A percentile compares a stretch with the other conserved stretches of the same genome.
Evolutionary conservation across 1,140 invertebrate species (phyloP).

Genomic region (Psix sp.): DNA sequence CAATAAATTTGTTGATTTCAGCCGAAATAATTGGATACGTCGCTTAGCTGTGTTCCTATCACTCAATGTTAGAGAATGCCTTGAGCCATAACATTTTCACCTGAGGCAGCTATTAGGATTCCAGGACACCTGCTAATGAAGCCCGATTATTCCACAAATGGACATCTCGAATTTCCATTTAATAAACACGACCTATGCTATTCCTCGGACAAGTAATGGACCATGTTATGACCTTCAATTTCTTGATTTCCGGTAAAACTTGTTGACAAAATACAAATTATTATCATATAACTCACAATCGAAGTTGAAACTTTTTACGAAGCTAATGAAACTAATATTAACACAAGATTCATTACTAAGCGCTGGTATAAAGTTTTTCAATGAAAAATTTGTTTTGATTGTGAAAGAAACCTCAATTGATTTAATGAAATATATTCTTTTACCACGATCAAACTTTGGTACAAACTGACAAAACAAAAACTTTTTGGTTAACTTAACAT

Average conservation of each 20-base stretch:
- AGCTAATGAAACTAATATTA: constrained; percentile 20
- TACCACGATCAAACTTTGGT: constrained; percentile 2
- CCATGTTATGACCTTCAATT: no score
- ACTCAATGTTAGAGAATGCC: constrained; percentile 36
- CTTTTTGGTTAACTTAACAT: constrained; percentile 30
- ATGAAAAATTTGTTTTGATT: constrained; percentile 44
- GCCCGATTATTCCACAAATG: constrained; percentile 46
- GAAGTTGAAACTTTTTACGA: no score
- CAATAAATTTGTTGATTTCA: no score
- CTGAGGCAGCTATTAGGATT: constrained; percentile 24
- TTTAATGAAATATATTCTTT: constrained; percentile 33
- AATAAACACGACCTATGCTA: no score
- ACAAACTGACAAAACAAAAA: constrained; percentile 30
- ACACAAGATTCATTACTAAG: constrained; percentile 3
- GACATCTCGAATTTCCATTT: constrained; percentile 48
- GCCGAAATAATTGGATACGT: constrained; percentile 21
- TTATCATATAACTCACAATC: no score
- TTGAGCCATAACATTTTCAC: constrained; percentile 44
- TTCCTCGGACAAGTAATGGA: no score
- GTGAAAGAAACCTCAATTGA: constrained; percentile 29
- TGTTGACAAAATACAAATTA: no score
- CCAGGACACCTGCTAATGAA: constrained; percentile 40
- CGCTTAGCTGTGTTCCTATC: constrained; percentile 22
- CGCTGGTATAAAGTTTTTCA: constrained; percentile 10
- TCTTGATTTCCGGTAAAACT: no score